Evolutionary conservation across 2,888 invertebrate genomes (phyloP), one percentile per base, ranked within the genome.

Genomic region (Hydroisotoma schaefferi): DNA sequence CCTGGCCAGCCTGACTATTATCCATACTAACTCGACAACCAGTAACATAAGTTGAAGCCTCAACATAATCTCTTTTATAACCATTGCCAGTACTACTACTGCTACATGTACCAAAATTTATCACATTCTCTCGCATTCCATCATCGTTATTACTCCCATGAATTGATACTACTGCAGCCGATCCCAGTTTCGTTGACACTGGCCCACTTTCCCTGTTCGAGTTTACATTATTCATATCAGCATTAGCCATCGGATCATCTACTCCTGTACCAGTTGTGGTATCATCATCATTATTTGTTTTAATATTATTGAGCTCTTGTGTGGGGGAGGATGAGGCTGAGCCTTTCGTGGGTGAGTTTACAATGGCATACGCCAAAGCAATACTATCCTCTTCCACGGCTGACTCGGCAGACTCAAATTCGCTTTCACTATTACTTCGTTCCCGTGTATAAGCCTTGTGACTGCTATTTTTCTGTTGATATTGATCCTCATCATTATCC

Each of bases 131-230:
- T n/a, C 28, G 27, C 49, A 49, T 49, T 23, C 49, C 49, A 52
- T 33, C 20, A 27, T 28, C 2, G 18, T 20, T 22, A 33, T n/a
- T 10, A 33, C 37, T 22, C 26, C 25, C 40, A 15, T 20, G n/a
- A n/a, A n/a, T n/a, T n/a, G n/a, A 40, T 40, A 20, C 40, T 15
- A 40, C 20, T 33, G 15, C 8, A 40, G 40, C 40, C 40, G 20
- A 40, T 5, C 40, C 25, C 22, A 46, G 65, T 68, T 68, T 68
- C 68, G 70, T 64, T 70, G 70, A 70, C 69, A 64, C 66, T 70
- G 67, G 64, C 68, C 70, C 66, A 70, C 66, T 68, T 70, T 68
- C 61, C 55, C 38, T 58, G 63, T 65, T 60, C 53, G 38, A 26
- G 27, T 47, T 15, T 18, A 5, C 40, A 40, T 40, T 40, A n/a